phyloP scores from a whole-genome alignment of 1,140 invertebrate genomes.

The Euwallacea fornicatus region DNA sequence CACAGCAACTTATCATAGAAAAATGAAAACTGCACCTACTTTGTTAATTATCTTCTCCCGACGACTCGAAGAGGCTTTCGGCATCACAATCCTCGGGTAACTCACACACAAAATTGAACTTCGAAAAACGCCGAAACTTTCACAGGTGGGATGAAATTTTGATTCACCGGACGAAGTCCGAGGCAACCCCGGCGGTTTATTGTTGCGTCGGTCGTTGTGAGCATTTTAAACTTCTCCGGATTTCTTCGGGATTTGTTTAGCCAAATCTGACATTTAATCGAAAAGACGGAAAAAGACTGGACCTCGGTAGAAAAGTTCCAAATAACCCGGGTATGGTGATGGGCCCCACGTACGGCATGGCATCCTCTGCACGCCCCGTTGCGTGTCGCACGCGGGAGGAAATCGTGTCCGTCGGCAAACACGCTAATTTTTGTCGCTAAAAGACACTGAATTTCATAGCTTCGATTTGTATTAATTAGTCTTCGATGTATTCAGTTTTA shows the following conservation, averaged over 20 bases:
- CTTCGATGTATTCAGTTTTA: background rate
- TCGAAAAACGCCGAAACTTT: too few species aligned
- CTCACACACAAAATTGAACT: too few species aligned
- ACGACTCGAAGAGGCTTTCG: too few species aligned
- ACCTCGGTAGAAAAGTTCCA: slow-evolving; percentile 32
- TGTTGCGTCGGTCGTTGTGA: too few species aligned
- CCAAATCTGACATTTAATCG: slow-evolving; percentile 16
- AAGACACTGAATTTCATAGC: slow-evolving; percentile 23
- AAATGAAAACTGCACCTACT: too few species aligned
- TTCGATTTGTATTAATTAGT: background rate
- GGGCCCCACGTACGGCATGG: slow-evolving; percentile 31
- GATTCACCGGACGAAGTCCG: too few species aligned
- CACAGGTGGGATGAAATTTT: too few species aligned
- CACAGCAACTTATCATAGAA: too few species aligned
- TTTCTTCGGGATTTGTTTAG: background rate
- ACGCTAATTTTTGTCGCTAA: slow-evolving; percentile 32
- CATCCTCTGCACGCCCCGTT: slow-evolving; percentile 47
- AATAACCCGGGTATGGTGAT: slow-evolving; percentile 23
- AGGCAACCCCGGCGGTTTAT: too few species aligned
- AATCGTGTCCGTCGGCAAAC: slow-evolving; percentile 37
- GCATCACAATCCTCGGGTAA: too few species aligned
- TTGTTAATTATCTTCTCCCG: too few species aligned
- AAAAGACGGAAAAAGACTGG: slow-evolving; percentile 34
- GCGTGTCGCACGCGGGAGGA: slow-evolving; percentile 49
- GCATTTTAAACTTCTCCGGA: too few species aligned